Percentiles rank a stretch among this genome's conserved stretches.
Evolutionary conservation across 1,140 invertebrate genomes (phyloP).

Genomic region (Diorhabda elongata): DNA sequence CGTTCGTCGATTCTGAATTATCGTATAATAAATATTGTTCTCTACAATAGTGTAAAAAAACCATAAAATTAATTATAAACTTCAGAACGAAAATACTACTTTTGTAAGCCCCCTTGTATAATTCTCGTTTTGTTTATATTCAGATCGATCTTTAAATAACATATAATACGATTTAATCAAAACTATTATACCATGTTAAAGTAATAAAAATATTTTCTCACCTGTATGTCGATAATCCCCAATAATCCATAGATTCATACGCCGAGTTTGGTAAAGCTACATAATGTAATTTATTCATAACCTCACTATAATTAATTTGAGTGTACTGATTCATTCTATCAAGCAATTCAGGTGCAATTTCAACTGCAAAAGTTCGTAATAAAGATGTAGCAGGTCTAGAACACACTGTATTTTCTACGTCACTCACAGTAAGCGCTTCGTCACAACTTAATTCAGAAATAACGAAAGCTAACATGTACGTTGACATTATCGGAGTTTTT

Average conservation of each 20-base stretch:
- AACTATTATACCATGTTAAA: constrained; percentile 1
- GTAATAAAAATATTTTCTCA: constrained; percentile 1
- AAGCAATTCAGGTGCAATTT: constrained; percentile 18
- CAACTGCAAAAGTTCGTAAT: constrained; percentile 18
- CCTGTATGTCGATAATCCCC: constrained; percentile 79
- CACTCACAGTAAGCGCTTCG: constrained; percentile 46
- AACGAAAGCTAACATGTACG: constrained; percentile 72
- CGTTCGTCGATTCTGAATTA: constrained; percentile 58
- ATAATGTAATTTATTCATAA: constrained; percentile 25
- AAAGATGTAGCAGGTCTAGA: constrained; percentile 15
- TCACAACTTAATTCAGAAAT: constrained; percentile 40
- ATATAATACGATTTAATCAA: not conserved
- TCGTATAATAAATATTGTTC: constrained; percentile 80
- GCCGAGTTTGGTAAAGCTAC: constrained; percentile 88
- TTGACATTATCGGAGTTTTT: constrained; percentile 60
- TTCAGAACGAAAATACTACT: not conserved
- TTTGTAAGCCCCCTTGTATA: not conserved
- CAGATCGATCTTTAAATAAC: not conserved
- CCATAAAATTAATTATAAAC: not conserved
- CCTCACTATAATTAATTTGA: constrained; percentile 20
- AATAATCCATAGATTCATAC: constrained; percentile 94
- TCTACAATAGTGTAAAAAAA: constrained; percentile 7
- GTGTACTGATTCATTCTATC: constrained; percentile 22
- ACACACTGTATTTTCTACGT: constrained; percentile 34
- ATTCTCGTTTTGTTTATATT: too few species aligned